These are phyloP conservation scores for Sylvia atricapilla DNA, from an alignment of 2,113 vertebrate genomes.

Conservation along the genomic window DNA sequence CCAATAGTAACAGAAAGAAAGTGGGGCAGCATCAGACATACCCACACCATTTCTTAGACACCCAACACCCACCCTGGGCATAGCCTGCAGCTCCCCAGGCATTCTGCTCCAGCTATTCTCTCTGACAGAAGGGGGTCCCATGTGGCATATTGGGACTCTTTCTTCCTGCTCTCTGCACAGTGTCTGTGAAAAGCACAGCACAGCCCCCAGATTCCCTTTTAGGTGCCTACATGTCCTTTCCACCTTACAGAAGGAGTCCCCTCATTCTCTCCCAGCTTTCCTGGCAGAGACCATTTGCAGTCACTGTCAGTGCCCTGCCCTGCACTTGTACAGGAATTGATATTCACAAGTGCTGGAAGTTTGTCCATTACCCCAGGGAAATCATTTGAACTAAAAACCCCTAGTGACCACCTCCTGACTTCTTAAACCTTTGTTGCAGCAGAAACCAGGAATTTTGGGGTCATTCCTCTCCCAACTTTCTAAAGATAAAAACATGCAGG, in stretches of 20 bases:
- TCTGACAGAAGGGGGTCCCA: not conserved
- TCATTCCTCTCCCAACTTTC: not conserved
- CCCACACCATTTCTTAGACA: not conserved
- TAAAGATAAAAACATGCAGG: not conserved
- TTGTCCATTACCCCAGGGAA: not conserved
- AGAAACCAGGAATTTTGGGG: not conserved
- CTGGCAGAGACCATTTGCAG: not conserved
- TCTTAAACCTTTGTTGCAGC: not conserved
- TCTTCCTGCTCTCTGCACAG: not conserved
- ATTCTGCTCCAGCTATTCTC: not conserved
- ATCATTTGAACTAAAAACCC: not conserved
- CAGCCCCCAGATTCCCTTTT: not conserved
- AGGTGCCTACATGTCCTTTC: not conserved
- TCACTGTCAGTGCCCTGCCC: not conserved
- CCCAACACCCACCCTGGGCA: not conserved
- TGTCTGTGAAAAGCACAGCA: not conserved
- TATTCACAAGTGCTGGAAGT: not conserved
- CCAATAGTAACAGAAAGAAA: not conserved
- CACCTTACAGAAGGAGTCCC: not conserved
- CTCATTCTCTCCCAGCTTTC: not conserved
- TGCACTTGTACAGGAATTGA: not conserved
- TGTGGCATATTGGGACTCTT: rapidly evolving
- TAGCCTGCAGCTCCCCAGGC: not conserved
- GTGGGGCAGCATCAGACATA: not conserved
- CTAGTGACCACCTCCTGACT: not conserved